Conservation (phyloP, 2,113 vertebrate species). For the Bos indicus region DNA sequence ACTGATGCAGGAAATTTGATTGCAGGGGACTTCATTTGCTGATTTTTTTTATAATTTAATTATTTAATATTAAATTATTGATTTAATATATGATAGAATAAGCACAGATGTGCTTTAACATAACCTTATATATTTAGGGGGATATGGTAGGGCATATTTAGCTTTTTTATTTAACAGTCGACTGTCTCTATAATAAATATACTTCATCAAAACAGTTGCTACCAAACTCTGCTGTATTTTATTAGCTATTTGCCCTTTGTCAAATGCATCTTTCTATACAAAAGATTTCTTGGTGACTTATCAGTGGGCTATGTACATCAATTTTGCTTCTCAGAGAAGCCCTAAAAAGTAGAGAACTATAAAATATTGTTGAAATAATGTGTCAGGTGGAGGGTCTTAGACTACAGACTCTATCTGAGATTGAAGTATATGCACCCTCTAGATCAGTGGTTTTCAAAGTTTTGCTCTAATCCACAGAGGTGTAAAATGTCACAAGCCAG, state of each 20-base stretch:
- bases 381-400: background rate
- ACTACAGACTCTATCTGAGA: background rate
- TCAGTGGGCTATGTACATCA: background rate
- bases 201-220: background rate
- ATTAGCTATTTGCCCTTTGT: background rate
- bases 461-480: background rate
- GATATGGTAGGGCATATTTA: background rate
- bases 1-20: background rate
- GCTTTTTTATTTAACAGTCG: background rate
- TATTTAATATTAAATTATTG: background rate
- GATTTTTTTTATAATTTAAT: background rate
- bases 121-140: background rate
- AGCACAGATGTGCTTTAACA: background rate
- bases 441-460: background rate
- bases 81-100: background rate
- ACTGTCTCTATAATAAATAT: background rate
- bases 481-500: background rate
- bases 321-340: background rate
- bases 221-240: background rate
- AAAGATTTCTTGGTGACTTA: background rate
- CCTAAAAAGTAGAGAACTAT: background rate
- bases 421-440: background rate
- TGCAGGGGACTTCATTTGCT: background rate
- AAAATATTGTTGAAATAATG: background rate
- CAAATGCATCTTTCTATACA: background rate